phyloP scores from a whole-genome alignment of 2,113 vertebrate genomes.

The Lathamus discolor region DNA sequence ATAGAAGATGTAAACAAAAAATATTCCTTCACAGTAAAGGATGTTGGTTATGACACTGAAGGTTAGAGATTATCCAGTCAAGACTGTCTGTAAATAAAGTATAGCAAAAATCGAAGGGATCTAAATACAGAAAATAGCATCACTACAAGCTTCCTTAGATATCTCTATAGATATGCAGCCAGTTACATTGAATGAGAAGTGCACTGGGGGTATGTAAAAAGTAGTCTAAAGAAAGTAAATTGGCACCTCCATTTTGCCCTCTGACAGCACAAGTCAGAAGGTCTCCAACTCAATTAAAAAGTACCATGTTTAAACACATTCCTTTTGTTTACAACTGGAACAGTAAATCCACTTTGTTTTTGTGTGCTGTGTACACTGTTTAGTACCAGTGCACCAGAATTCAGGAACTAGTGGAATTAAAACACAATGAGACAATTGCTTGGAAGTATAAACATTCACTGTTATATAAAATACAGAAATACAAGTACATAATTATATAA shows the following conservation, averaged over 20 bases:
- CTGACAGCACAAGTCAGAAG: background rate
- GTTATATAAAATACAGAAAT: background rate
- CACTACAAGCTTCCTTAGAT: background rate
- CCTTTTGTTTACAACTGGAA: background rate
- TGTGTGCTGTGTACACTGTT: background rate
- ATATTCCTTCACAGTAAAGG: background rate
- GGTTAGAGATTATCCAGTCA: background rate
- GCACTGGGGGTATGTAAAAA: background rate
- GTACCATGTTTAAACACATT: background rate
- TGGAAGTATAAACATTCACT: background rate
- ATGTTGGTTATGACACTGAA: background rate
- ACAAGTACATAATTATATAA: background rate
- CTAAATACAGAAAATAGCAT: background rate
- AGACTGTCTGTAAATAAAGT: background rate
- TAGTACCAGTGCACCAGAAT: background rate
- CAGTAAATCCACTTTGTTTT: background rate
- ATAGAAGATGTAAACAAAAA: background rate
- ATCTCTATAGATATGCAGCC: background rate
- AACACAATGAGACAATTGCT: background rate
- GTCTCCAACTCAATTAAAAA: background rate
- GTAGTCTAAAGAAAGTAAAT: background rate
- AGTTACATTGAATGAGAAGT: background rate
- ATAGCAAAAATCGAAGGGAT: background rate
- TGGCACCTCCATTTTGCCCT: background rate
- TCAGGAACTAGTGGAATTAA: background rate